phyloP scores from a whole-genome alignment of 1,140 invertebrate species.

The Drosophila repletoides region DNA sequence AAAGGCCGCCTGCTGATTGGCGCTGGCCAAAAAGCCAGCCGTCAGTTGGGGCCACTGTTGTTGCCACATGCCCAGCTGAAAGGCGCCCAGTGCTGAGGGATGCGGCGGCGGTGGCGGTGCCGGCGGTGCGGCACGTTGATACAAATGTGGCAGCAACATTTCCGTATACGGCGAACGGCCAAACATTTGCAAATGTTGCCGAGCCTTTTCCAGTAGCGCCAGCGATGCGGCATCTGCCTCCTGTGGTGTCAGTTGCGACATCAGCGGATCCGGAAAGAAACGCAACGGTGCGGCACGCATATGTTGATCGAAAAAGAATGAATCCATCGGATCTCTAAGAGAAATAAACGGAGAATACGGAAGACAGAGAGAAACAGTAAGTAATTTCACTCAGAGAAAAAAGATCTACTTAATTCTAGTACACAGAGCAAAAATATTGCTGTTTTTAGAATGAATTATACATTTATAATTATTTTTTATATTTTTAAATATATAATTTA shows the following conservation, averaged over 20 bases:
- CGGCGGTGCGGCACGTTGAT: slow-evolving; percentile 60
- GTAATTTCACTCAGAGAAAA: no score
- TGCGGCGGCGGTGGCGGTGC: slow-evolving; percentile 56
- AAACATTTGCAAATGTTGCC: slow-evolving; percentile 85
- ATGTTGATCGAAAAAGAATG: slow-evolving; percentile 87
- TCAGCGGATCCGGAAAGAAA: slow-evolving; percentile 83
- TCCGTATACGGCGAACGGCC: slow-evolving; percentile 83
- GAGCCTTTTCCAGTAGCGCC: slow-evolving; percentile 85
- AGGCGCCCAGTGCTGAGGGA: slow-evolving; percentile 62
- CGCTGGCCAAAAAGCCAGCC: slow-evolving; percentile 77
- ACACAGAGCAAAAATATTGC: no score
- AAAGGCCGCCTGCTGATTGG: slow-evolving; percentile 75
- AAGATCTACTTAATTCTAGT: no score
- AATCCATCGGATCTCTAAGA: slow-evolving; percentile 86
- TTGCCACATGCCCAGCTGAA: slow-evolving; percentile 82
- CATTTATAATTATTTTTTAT: no score
- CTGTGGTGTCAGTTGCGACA: slow-evolving; percentile 83
- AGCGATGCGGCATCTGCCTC: slow-evolving; percentile 85
- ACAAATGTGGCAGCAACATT: slow-evolving; percentile 79
- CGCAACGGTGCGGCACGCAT: slow-evolving; percentile 85
- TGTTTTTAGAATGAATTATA: no score
- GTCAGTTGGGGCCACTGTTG: slow-evolving; percentile 82
- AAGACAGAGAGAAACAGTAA: not conserved
- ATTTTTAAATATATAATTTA: no score
- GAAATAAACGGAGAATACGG: not conserved